A percentile compares a stretch with the other conserved stretches of the same genome.
phyloP scores from a whole-genome alignment of 2,113 vertebrate genomes.

The Ellobius talpinus region DNA sequence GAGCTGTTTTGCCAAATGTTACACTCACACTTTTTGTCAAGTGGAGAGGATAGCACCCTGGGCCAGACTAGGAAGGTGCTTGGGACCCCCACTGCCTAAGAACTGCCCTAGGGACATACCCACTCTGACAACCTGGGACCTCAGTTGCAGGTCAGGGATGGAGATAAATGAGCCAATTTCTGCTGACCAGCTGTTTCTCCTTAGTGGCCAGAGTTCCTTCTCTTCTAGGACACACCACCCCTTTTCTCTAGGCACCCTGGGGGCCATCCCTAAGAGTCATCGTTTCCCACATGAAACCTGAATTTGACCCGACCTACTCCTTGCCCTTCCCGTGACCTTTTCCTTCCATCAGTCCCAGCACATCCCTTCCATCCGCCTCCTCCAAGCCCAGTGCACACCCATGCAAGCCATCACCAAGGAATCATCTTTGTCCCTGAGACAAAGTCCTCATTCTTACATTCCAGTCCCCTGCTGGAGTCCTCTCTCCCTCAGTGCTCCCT shows the following conservation, averaged over 20 bases:
- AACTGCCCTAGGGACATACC: neutral
- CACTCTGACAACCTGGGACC: neutral
- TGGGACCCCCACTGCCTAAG: neutral
- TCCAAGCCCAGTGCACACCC: neutral
- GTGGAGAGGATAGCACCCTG: neutral
- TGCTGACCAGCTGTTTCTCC: neutral
- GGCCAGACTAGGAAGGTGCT: neutral
- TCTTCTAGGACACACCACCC: no score
- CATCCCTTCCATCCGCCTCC: no score
- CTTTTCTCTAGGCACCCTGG: neutral
- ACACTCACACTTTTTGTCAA: neutral
- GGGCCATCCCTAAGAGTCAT: neutral
- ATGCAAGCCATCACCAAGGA: no score
- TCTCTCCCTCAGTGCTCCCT: neutral
- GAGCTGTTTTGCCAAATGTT: neutral
- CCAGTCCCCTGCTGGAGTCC: neutral
- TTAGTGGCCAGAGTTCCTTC: neutral
- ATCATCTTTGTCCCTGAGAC: neutral
- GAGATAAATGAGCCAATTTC: neutral
- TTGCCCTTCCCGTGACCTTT: neutral
- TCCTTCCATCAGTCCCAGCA: neutral
- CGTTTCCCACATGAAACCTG: neutral
- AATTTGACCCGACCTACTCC: neutral
- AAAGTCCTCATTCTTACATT: slow-evolving; percentile 2
- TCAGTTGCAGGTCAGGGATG: neutral